Base-by-base conservation (phyloP, 1,140 invertebrate species). In the Fopius arisanus region DNA sequence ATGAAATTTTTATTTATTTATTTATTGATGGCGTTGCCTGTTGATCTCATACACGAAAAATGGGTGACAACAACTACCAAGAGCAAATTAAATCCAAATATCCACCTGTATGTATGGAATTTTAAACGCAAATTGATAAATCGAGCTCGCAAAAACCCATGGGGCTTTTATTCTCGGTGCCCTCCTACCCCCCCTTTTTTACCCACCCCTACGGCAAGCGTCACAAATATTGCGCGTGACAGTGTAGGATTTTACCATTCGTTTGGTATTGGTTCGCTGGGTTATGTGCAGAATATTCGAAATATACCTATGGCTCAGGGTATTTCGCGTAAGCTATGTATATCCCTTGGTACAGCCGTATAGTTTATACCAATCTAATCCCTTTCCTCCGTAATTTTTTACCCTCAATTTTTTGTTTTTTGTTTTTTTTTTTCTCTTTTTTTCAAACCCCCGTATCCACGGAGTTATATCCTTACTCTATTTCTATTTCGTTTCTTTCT, bases 311-410 rank as follows among this genome's bases (percentile, higher is more conserved):
- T 51, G 67, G 14, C 5, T 48, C 40, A 12, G 26, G 9, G 67
- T 29, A 69, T 68, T 43, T 68, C 67, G 48, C 37, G 14, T 48
- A 51, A 69, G 41, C 67, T 26, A 29, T 51, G 41, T 69, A 51
- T 29, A 69, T 29, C 40, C 41, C 28, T 16, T 19, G 2, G 10
- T 51, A 51, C 43, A 69, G 26, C 41, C 28, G 16, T 28, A 69
- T 29, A 69, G 67, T 69, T 69, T 69, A 69, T 69, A 69, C 40
- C 23, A 69, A 69, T 51, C 41, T 69, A 69, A 69, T 69, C 67
- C 67, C 28, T 29, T 69, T 69, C 41, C 67, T 12, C 43, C 43
- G 67, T 48, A 51, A 23, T 69, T 43, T 26, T 33, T n/a, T n/a
- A n/a, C n/a, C n/a, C n/a, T n/a, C n/a, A n/a, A n/a, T n/a, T n/a